Conservation (phyloP, 2,888 invertebrate species). For the Polylopha cassiicola region DNA sequence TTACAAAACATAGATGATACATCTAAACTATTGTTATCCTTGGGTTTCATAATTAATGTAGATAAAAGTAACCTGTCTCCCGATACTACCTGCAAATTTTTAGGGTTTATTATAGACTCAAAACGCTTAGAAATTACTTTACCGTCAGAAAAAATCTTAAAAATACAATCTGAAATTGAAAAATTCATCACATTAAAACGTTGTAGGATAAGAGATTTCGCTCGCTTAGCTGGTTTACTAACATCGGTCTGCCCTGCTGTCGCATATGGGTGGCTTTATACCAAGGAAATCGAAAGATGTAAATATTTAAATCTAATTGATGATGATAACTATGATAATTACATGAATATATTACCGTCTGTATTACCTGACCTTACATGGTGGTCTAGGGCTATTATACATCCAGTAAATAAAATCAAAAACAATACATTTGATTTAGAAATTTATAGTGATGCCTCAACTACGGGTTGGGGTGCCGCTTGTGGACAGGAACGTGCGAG, state of each 20-base stretch:
- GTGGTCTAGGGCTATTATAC: too few species aligned
- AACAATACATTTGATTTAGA: too few species aligned
- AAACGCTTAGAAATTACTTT: conserved; percentile 13
- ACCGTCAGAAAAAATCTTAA: conserved; percentile 22
- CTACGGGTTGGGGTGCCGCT: conserved; percentile 21
- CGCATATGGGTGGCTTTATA: conserved; percentile 35
- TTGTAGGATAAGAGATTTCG: conserved; percentile 26
- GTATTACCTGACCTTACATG: conserved; percentile 11
- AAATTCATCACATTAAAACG: conserved; percentile 10
- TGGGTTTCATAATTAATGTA: conserved; percentile 25
- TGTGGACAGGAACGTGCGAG: conserved; percentile 14
- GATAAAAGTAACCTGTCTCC: conserved; percentile 24
- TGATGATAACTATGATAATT: conserved; percentile 22
- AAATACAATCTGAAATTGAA: conserved; percentile 12
- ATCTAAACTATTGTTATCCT: conserved; percentile 5
- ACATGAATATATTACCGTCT: conserved; percentile 4
- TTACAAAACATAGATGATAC: neutral
- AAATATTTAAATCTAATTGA: conserved; percentile 23
- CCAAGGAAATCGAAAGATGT: conserved; percentile 28
- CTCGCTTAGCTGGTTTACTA: conserved; percentile 27
- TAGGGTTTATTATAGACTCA: conserved; percentile 24
- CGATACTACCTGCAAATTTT: conserved; percentile 19
- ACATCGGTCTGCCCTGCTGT: conserved; percentile 33
- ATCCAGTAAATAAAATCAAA: too few species aligned
- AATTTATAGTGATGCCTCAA: conserved; percentile 22